Base-by-base conservation (phyloP, 2,113 vertebrate species). In the Tricholaema leucomelas region DNA sequence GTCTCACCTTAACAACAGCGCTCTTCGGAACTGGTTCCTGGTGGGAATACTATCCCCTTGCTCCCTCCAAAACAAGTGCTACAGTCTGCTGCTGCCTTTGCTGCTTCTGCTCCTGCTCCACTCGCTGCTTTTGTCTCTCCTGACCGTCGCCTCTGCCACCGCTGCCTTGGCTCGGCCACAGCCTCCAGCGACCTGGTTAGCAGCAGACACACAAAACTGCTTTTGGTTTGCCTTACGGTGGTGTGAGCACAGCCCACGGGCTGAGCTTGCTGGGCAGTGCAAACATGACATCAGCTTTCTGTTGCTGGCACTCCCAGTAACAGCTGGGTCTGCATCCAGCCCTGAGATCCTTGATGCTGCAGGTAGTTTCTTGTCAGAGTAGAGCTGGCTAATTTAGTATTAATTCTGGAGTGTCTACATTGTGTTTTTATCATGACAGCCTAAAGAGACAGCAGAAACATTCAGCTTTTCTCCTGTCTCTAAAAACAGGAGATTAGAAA, bases 201-300 rank as follows among this genome's bases (percentile, higher is more conserved):
- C 33, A 74, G 48, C 20, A 64, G 63, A 21, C 28, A 28, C 21
- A 6, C n/a, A 21, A 28, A 21, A 25, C 1, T 72, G 19, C 10
- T 10, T 56, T 31, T 52, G 7, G 6, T 8, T 75, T 54, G 78
- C 40, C 40, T 40, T 28, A 9, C 0, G 1, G 30, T 1, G 48
- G 20, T 31, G 14, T 0, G 0, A 77, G 77, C 46, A 59, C 2
- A 2, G 61, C 17, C 55, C 16, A 3, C 1, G 6, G 70, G 35
- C 23, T 14, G 19, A 60, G 15, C 30, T 86, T 58, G n/a, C 42
- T 66, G 83, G 63, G 50, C 71, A 31, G 6, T 5, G 16, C 44
- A 40, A 81, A 70, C 19, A 36, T 80, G 64, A 81, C 81, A 87
- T 30, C 55, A 81, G 55, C 55, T 42, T 85, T 70, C 14, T 38